Base-by-base conservation (phyloP, 2,888 invertebrate genomes). In the Pyralis farinalis region DNA sequence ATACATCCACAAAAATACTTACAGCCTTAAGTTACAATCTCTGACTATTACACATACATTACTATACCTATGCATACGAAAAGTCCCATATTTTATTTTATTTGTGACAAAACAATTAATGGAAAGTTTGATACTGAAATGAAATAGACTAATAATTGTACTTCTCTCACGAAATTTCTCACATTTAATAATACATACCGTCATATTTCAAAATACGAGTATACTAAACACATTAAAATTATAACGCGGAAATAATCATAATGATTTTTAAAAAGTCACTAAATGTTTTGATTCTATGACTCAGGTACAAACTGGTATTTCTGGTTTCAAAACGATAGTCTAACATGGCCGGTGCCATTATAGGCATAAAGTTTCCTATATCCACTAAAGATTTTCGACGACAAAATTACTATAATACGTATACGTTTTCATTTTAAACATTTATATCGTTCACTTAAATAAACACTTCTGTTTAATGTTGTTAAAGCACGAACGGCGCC, bases 301-400 rank as follows among this genome's bases (percentile, higher is more conserved):
- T 67, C 63, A 61, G 55, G 51, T 55, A 57, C 48, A 47, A 71
- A 73, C 72, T 54, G 62, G 71, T 72, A 64, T 56, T 54, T 51
- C 70, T 56, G 55, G 71, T 73, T 64, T 51, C 57, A 51, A 51
- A 62, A 52, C 47, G 49, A 59, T 58, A 52, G 42, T 58, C 45
- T 51, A 46, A 41, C 43, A 49, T 44, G 39, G 37, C 21, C 7
- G 8, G 27, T 33, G 5, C 22, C 29, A 40, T 11, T 40, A 40
- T 30, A 34, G 25, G 25, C 22, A 29, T 31, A 44, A 44, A 35
- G 30, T 40, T 40, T 40, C 37, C 37, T 34, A 12, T 16, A 27
- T 33, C 34, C 10, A 31, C 34, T 11, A 25, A 36, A 37, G 7
- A 39, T 31, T 31, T 12, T 12, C 11, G 12, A 16, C 27, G 7